A percentile compares a stretch with the other conserved stretches of the same genome.
Evolutionary conservation across 2,888 invertebrate genomes (phyloP).

Genomic region (Pollenia labialis): DNA sequence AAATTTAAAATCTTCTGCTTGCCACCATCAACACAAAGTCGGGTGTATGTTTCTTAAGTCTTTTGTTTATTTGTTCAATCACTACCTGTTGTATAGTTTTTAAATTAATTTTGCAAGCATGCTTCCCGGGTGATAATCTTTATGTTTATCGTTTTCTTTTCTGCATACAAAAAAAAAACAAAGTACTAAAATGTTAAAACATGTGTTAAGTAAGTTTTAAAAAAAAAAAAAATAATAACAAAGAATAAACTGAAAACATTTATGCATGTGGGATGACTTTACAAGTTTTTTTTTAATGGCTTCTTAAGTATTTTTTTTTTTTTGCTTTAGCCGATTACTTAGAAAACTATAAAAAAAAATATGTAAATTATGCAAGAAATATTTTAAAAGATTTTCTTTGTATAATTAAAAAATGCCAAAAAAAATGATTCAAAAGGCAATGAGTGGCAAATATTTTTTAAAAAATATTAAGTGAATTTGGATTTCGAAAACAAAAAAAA

Average conservation of each 20-base stretch:
- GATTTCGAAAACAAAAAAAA: not conserved
- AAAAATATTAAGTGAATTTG: not conserved
- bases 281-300: conserved; percentile 52
- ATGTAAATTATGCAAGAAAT: conserved; percentile 43
- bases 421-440: conserved; percentile 42
- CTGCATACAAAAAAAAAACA: not conserved
- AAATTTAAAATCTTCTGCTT: conserved; percentile 20
- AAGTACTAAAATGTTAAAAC: not conserved
- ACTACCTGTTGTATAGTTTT: not conserved
- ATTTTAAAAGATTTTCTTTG: not conserved
- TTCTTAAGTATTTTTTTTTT: conserved; percentile 30
- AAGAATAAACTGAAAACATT: not conserved
- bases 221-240: not conserved
- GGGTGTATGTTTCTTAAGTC: conserved; percentile 37
- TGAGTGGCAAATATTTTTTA: not conserved
- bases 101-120: not conserved
- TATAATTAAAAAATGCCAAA: not conserved
- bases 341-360: conserved; percentile 38
- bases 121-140: not conserved
- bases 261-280: conserved; percentile 56
- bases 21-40: not conserved
- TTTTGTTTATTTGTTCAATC: conserved; percentile 22
- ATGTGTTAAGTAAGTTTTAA: not conserved
- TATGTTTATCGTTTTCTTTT: not conserved
- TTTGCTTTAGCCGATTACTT: not conserved